phyloP scores from a whole-genome alignment of 2,888 invertebrate genomes.

The Ptilodon capucinus region DNA sequence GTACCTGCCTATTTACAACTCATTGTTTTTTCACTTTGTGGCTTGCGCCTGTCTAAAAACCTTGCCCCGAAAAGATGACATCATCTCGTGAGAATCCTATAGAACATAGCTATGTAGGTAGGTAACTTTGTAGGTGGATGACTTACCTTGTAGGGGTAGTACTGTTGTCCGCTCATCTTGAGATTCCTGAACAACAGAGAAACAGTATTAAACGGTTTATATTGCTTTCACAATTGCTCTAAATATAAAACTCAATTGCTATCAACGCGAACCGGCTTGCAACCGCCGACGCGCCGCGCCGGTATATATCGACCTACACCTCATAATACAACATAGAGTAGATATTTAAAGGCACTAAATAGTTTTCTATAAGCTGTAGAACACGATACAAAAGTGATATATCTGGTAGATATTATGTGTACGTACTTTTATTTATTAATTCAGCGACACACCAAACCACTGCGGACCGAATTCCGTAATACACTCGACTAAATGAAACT shows the following conservation, averaged over 20 bases:
- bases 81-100: slow-evolving; percentile 70
- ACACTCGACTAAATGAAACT: slow-evolving; percentile 55
- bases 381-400: slow-evolving; percentile 6
- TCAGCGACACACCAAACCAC: slow-evolving; percentile 68
- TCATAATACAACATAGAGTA: slow-evolving; percentile 9
- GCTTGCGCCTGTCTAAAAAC: slow-evolving; percentile 39
- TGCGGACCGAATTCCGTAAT: slow-evolving; percentile 66
- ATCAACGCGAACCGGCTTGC: slow-evolving; percentile 58
- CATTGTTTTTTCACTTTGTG: slow-evolving; percentile 6
- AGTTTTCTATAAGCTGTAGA: slow-evolving; percentile 6
- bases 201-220: slow-evolving; percentile 34
- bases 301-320: slow-evolving; percentile 27
- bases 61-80: slow-evolving; percentile 64
- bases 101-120: slow-evolving; percentile 35
- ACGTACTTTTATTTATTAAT: slow-evolving; percentile 62
- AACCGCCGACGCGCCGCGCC: slow-evolving; percentile 43
- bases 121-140: slow-evolving; percentile 52
- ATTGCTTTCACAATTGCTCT: slow-evolving; percentile 43
- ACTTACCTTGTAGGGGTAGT: slow-evolving; percentile 93
- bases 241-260: slow-evolving; percentile 60
- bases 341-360: slow-evolving; percentile 14
- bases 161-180: slow-evolving; percentile 90
- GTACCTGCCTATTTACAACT: background rate
- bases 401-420: slow-evolving; percentile 23
- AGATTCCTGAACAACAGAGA: slow-evolving; percentile 62